These are phyloP conservation scores for Epinephelus coioides DNA, from an alignment of 2,797 vertebrate genomes.

Conservation along the genomic window DNA sequence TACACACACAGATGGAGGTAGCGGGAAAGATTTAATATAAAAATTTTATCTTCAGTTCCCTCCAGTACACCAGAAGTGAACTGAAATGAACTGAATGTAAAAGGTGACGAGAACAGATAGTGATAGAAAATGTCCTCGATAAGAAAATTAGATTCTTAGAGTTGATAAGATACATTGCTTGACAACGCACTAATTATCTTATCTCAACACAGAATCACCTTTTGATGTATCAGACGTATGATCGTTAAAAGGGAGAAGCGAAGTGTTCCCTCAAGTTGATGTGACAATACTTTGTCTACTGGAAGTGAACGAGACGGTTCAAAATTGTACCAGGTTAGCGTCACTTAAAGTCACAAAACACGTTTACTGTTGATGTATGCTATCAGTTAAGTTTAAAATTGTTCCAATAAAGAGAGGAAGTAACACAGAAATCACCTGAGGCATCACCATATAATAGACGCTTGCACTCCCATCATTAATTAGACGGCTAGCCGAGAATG, in stretches of 20 bases:
- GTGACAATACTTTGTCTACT: no score
- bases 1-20: not conserved
- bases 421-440: not conserved
- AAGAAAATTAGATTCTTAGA: not conserved
- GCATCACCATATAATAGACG: not conserved
- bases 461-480: not conserved
- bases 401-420: not conserved
- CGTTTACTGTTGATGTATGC: not conserved
- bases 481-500: not conserved
- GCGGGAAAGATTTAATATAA: constrained; percentile 15
- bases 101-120: not conserved
- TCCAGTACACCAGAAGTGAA: constrained; percentile 4
- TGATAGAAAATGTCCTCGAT: not conserved
- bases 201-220: not conserved
- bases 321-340: not conserved
- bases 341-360: not conserved
- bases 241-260: not conserved
- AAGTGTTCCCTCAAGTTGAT: not conserved
- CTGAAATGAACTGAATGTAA: constrained; percentile 21
- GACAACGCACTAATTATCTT: not conserved
- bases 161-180: not conserved
- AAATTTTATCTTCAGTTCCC: constrained; percentile 29
- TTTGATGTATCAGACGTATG: not conserved
- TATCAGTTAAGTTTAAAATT: not conserved
- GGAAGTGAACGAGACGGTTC: not conserved